Evolutionary conservation across 1,140 invertebrate genomes (phyloP), one percentile per base, ranked within the genome.

Genomic region (Fopius arisanus): DNA sequence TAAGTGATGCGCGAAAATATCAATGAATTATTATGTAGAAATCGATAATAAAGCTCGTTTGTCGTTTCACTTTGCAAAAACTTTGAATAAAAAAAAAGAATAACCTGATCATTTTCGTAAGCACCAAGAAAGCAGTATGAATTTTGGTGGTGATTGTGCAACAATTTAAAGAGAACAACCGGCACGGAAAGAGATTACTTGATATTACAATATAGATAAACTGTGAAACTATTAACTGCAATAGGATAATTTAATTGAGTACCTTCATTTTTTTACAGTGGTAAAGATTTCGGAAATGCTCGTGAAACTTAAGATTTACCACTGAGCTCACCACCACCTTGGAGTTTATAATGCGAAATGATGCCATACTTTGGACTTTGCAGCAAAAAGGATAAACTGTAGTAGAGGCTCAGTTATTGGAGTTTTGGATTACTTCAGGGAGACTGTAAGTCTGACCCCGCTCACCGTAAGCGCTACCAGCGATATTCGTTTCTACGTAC

Each of bases 201-300:
- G 1, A 37, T 37, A 10, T 37, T 37, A 10, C 33, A 37, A 37
- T 37, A 37, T 37, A 3, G 33, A 12, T 3, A 37, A 37, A 37
- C 9, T 37, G 33, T 37, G 3, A 1, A 12, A 10, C 12, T 10
- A 37, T 7, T 1, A 12, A 7, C n/a, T n/a, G 9, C 1, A 37
- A 37, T 7, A 12, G 33, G 33, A 7, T 37, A 37, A 37, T 48
- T 48, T 3, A 23, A 59, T 72, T 67, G 78, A 78, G 85, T 82
- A 87, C 85, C 83, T 87, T 87, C 85, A 87, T 87, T 72, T 76
- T 83, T 70, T 82, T 77, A 74, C 78, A 76, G 77, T 67, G 80
- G 67, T 75, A 75, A 67, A 81, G 80, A 67, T 76, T 82, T 79
- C 84, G 83, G 76, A 84, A 80, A 67, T 80, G n/a, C n/a, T n/a